Conservation (phyloP, 2,113 vertebrate species). For the Megaceryle maxima region DNA sequence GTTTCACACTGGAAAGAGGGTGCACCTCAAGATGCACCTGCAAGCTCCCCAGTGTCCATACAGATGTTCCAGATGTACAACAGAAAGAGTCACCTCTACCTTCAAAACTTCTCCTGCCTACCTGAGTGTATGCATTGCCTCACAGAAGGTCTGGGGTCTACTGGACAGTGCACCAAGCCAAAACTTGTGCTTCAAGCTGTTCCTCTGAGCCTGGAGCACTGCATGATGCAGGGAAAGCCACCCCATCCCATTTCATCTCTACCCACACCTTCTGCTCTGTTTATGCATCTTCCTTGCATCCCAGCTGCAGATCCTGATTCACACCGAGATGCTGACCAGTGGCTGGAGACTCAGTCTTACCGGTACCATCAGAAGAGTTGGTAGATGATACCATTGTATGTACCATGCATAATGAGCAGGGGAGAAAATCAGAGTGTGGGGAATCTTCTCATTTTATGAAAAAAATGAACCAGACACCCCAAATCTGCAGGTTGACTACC, state of each 20-base stretch:
- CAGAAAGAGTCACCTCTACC: background rate
- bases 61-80: background rate
- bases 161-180: background rate
- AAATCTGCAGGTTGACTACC: background rate
- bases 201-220: background rate
- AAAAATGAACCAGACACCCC: background rate
- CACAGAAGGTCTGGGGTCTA: background rate
- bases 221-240: background rate
- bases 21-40: background rate
- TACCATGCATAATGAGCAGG: background rate
- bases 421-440: background rate
- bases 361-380: background rate
- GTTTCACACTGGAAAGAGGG: background rate
- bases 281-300: background rate
- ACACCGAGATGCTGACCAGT: background rate
- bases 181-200: background rate
- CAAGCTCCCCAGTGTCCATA: background rate
- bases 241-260: background rate
- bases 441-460: background rate
- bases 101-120: background rate
- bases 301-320: background rate
- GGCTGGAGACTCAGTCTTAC: background rate
- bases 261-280: background rate
- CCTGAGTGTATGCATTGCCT: accelerated
- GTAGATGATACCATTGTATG: too few relatives aligned